These are phyloP conservation scores for Calephelis virginiensis DNA, from an alignment of 1,140 invertebrate species.

Conservation along the genomic window DNA sequence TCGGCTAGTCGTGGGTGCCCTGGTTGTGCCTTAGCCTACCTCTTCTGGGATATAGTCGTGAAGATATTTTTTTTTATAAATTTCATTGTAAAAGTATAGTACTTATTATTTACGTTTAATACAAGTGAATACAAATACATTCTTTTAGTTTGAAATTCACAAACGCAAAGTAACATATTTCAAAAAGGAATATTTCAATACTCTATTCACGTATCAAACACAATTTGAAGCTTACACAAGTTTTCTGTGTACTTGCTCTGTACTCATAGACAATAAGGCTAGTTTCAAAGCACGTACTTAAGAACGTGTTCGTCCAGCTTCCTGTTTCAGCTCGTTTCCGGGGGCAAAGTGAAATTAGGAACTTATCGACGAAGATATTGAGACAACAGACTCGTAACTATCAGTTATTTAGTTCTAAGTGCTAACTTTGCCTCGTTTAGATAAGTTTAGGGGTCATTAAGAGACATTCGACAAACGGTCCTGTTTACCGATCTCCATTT, in stretches of 20 bases:
- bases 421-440: slow-evolving; percentile 2
- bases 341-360: slow-evolving; percentile 9
- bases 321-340: background rate
- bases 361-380: slow-evolving; percentile 4
- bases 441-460: too few species aligned
- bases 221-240: background rate
- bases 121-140: too few species aligned
- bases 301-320: slow-evolving; percentile 8
- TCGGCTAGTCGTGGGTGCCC: too few species aligned
- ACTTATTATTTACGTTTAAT: too few species aligned
- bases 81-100: too few species aligned
- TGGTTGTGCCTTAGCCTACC: too few species aligned
- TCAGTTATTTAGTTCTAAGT: background rate
- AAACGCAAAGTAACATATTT: too few species aligned
- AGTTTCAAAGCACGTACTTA: slow-evolving; percentile 13
- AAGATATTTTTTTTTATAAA: too few species aligned
- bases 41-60: too few species aligned
- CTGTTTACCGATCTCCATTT: too few species aligned
- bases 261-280: slow-evolving; percentile 3
- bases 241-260: slow-evolving; percentile 1
- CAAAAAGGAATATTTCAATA: background rate
- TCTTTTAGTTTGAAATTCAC: too few species aligned
- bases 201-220: slow-evolving; percentile 3
- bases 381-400: slow-evolving; percentile 1
- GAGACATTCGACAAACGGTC: too few species aligned